Percentiles rank a stretch among this genome's conserved stretches.
Conservation (phyloP, 1,140 invertebrate genomes). For the Ips typographus region DNA sequence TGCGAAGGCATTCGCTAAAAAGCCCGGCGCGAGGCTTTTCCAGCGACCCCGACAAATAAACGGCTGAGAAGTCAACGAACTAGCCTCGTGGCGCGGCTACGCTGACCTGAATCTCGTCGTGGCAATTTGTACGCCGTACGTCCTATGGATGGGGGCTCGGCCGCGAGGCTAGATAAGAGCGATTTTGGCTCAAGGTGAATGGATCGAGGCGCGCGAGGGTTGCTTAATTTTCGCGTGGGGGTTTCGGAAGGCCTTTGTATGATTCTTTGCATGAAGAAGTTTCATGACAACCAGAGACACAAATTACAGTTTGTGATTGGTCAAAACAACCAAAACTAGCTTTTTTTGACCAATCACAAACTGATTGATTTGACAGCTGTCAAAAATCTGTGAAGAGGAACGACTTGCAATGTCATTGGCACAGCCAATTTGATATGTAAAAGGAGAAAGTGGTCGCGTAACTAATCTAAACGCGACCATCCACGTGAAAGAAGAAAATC, state of each 20-base stretch:
- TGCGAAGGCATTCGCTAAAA: constrained; percentile 26
- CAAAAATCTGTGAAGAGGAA: too few species aligned
- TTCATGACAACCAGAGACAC: too few species aligned
- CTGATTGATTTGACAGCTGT: too few species aligned
- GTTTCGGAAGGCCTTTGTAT: too few species aligned
- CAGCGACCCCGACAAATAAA: constrained; percentile 39
- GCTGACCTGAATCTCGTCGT: constrained; percentile 46
- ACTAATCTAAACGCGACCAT: background rate
- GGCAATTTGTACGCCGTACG: constrained; percentile 8
- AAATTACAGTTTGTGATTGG: too few species aligned
- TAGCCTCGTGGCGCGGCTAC: constrained; percentile 40
- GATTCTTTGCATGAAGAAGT: too few species aligned
- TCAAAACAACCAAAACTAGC: too few species aligned
- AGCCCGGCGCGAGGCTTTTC: constrained; percentile 27
- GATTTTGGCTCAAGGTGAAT: constrained; percentile 46
- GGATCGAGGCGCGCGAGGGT: constrained; percentile 18
- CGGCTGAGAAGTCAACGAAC: constrained; percentile 44
- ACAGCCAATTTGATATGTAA: background rate
- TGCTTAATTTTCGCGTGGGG: constrained; percentile 1
- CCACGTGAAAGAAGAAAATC: constrained; percentile 17
- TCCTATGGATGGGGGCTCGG: constrained; percentile 5
- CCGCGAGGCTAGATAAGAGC: constrained; percentile 37
- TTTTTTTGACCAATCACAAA: too few species aligned
- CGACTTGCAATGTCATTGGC: background rate
- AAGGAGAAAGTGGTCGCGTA: constrained; percentile 21